phyloP scores from a whole-genome alignment of 2,113 vertebrate species.

The Serilophus lunatus region DNA sequence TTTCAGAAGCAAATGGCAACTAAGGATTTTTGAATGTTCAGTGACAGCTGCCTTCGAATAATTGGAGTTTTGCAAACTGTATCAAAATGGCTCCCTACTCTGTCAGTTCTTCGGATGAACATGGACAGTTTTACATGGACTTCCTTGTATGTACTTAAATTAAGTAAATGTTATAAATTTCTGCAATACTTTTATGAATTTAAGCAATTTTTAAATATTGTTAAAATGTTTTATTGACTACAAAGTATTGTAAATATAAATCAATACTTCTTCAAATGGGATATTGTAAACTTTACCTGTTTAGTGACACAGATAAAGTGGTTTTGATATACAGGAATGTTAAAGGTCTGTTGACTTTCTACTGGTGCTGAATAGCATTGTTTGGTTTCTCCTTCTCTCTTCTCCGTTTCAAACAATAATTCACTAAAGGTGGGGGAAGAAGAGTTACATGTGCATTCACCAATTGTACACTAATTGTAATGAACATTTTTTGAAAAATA shows the following conservation, averaged over 20 bases:
- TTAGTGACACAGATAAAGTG: constrained; percentile 67
- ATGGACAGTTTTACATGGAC: constrained; percentile 58
- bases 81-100: constrained; percentile 58
- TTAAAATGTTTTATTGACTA: constrained; percentile 71
- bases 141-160: constrained; percentile 69
- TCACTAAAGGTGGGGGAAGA: constrained; percentile 43
- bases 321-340: constrained; percentile 77
- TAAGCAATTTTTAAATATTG: constrained; percentile 77
- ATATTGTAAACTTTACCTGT: constrained; percentile 69
- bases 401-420: constrained; percentile 61
- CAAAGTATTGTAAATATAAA: constrained; percentile 76
- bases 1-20: constrained; percentile 72
- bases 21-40: constrained; percentile 76
- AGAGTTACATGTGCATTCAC: constrained; percentile 55
- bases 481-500: constrained; percentile 59
- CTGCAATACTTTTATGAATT: constrained; percentile 79
- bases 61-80: constrained; percentile 66
- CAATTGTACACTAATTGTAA: constrained; percentile 65
- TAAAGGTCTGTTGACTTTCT: constrained; percentile 73
- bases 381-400: constrained; percentile 65
- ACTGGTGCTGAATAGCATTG: constrained; percentile 79
- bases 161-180: constrained; percentile 68
- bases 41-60: constrained; percentile 73
- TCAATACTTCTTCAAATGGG: constrained; percentile 66
- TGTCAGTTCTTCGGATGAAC: constrained; percentile 59